These are phyloP conservation scores for Florisuga fusca DNA, from an alignment of 2,797 vertebrate species.

Conservation along the genomic window DNA sequence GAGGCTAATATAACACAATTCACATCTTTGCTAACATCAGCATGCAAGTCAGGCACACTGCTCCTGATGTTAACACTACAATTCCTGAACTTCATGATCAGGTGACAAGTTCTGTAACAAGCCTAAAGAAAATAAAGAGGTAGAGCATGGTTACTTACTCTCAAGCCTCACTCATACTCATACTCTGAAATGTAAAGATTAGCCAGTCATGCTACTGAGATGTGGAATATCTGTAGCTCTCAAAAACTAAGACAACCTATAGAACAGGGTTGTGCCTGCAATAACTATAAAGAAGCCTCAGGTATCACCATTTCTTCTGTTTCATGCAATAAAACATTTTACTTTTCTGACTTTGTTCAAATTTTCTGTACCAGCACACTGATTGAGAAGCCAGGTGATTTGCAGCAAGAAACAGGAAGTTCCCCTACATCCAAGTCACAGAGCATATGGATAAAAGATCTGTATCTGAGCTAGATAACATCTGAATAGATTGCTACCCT, in stretches of 20 bases:
- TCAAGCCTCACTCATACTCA: neutral
- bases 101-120: neutral
- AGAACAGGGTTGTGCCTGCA: neutral
- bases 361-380: neutral
- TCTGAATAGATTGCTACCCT: neutral
- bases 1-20: slow-evolving; percentile 51
- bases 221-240: neutral
- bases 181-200: neutral
- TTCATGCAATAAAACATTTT: neutral
- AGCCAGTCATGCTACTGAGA: neutral
- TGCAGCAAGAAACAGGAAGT: neutral
- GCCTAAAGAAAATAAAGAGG: neutral
- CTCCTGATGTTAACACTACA: slow-evolving; percentile 3
- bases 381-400: neutral
- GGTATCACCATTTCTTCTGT: neutral
- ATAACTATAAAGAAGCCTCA: neutral
- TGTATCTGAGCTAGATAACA: neutral
- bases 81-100: neutral
- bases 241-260: neutral
- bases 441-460: neutral
- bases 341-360: neutral
- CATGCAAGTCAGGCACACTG: slow-evolving; percentile 8
- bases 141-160: neutral
- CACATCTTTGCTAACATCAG: slow-evolving; percentile 53
- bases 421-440: neutral